Base-by-base conservation (phyloP, 2,113 vertebrate species). In the Hydrolagus affinis region DNA sequence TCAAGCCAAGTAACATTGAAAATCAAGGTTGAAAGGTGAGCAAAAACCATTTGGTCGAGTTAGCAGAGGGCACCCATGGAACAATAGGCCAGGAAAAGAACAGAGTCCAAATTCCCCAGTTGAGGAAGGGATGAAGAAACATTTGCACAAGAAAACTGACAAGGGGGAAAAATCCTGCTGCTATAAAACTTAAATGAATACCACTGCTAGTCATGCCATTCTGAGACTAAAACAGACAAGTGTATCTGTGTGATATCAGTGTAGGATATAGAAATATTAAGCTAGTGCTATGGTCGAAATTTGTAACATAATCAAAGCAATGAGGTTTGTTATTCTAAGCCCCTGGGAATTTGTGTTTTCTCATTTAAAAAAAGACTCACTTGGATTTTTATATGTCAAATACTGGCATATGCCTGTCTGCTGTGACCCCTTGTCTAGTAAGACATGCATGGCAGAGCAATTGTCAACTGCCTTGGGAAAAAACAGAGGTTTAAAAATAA, bases 381-480 rank as follows among this genome's bases (percentile, higher is more conserved):
- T 28, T 69, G 4, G 23, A 66, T 87, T 88, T 89, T 86, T 86
- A 19, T 77, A 86, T 86, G 70, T 77, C 85, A 87, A 71, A 69
- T 56, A 59, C 0, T 86, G 60, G 59, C 30, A 86, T 88, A 85
- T 75, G 85, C 75, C 30, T 21, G 1, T 23, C 74, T n/a, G 56
- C 28, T 78, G 70, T 87, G 57, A 85, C 83, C 72, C 11, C 85
- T 10, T 80, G 85, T 30, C 10, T 87, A 77, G 19, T 86, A 11
- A 87, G 89, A 89, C 66, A 0, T 80, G 85, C 60, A 85, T 77
- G 74, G 66, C 68, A 70, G 57, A 64, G 85, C 23, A 70, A 87
- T 73, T 77, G 19, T 73, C 85, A 62, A n/a, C 57, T 85, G 23
- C 44, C 86, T 32, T 56, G 23, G 75, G 19, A 21, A 86, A 86